phyloP scores from a whole-genome alignment of 2,797 vertebrate species.

The Mormyrops attenuatus region DNA sequence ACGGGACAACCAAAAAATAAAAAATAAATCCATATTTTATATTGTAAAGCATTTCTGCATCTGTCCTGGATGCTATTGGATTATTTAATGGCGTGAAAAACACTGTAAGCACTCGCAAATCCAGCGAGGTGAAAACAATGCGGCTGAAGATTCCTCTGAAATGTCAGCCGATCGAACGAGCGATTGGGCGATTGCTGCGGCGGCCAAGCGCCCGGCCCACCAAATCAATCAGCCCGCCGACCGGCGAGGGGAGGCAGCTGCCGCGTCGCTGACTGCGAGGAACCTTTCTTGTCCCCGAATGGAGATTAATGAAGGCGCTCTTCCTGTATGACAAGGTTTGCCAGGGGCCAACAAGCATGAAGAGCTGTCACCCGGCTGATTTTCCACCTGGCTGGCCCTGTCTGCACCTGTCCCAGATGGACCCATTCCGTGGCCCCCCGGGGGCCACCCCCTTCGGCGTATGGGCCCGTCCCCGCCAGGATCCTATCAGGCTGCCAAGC shows the following conservation, averaged over 20 bases:
- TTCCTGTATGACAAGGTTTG: background rate
- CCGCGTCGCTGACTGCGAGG: background rate
- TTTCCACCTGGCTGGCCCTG: slow-evolving; percentile 10
- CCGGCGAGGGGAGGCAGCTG: background rate
- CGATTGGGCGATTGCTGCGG: background rate
- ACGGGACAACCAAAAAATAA: slow-evolving; percentile 27
- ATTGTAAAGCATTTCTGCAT: background rate
- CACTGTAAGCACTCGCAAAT: background rate
- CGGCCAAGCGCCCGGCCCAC: no score
- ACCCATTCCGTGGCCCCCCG: background rate
- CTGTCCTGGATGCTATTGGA: background rate
- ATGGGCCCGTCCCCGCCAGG: background rate
- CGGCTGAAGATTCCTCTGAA: background rate
- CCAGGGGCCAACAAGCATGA: slow-evolving; percentile 13
- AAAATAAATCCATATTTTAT: background rate
- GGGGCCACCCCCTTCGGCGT: background rate
- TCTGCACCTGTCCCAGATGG: background rate
- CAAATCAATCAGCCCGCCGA: background rate
- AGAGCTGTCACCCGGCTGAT: slow-evolving; percentile 5
- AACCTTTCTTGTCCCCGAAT: slow-evolving; percentile 3
- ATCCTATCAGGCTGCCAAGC: background rate
- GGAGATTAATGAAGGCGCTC: slow-evolving; percentile 21
- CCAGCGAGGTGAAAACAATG: background rate
- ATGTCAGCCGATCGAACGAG: slow-evolving; percentile 1
- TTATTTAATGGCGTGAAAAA: background rate